Conservation (phyloP, 2,888 invertebrate genomes). For the Lasioglossum marginatum region DNA sequence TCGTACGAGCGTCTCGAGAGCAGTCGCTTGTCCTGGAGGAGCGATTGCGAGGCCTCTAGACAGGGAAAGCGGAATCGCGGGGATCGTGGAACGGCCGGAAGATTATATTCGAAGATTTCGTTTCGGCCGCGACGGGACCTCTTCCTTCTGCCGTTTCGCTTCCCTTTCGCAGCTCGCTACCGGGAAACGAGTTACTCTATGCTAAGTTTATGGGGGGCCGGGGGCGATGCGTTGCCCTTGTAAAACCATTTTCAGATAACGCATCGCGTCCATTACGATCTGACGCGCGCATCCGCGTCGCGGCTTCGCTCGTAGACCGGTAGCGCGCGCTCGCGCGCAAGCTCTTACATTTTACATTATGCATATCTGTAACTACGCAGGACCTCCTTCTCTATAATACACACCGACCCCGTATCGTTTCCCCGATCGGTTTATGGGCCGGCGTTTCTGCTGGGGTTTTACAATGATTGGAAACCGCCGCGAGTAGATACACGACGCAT, state of each 20-base stretch:
- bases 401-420: slow-evolving; percentile 80
- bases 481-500: slow-evolving; percentile 72
- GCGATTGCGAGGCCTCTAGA: slow-evolving; percentile 65
- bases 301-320: not conserved
- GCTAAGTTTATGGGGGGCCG: slow-evolving; percentile 81
- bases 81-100: slow-evolving; percentile 46
- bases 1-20: slow-evolving; percentile 64
- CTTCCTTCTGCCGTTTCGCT: slow-evolving; percentile 52
- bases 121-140: slow-evolving; percentile 49
- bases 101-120: slow-evolving; percentile 78
- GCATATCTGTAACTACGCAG: slow-evolving; percentile 61
- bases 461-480: slow-evolving; percentile 84
- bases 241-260: slow-evolving; percentile 84
- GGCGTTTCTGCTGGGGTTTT: slow-evolving; percentile 83
- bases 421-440: slow-evolving; percentile 84
- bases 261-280: slow-evolving; percentile 79
- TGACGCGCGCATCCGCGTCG: slow-evolving; percentile 40
- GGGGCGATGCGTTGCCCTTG: slow-evolving; percentile 84
- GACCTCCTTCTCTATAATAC: slow-evolving; percentile 76
- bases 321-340: not conserved
- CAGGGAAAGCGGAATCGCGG: slow-evolving; percentile 32
- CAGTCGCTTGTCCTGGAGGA: slow-evolving; percentile 79
- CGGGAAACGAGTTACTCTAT: slow-evolving; percentile 69
- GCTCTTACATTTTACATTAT: slow-evolving; percentile 61
- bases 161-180: slow-evolving; percentile 58